phyloP scores from a whole-genome alignment of 2,797 vertebrate species.

The Dallia pectoralis region DNA sequence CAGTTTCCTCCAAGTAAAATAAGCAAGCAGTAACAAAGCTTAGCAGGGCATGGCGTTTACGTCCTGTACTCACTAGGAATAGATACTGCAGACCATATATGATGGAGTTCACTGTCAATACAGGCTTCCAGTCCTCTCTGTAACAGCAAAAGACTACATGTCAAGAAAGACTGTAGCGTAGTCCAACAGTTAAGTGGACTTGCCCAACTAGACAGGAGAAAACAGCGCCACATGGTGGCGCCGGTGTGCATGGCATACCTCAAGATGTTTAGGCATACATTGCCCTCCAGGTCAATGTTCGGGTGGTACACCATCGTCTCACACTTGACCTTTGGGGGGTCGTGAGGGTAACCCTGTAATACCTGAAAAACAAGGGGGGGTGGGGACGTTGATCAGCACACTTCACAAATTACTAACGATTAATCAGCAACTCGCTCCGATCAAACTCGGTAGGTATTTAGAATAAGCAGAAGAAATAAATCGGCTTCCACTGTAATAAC shows the following conservation, averaged over 20 bases:
- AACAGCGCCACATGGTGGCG: neutral
- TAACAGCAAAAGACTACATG: conserved; percentile 7
- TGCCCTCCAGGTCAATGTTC: conserved; percentile 97
- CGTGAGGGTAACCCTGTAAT: conserved; percentile 94
- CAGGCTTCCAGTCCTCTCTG: conserved; percentile 98
- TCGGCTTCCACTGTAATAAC: neutral
- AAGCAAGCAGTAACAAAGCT: neutral
- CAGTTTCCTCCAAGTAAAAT: neutral
- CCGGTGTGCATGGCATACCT: conserved; percentile 69
- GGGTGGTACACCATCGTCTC: conserved; percentile 98
- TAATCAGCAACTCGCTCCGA: neutral
- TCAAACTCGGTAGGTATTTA: neutral
- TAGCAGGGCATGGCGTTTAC: neutral
- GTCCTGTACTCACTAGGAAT: conserved; percentile 85
- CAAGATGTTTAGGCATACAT: conserved; percentile 97
- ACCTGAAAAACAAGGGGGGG: conserved; percentile 70
- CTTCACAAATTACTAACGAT: neutral
- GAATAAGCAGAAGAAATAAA: too few species aligned
- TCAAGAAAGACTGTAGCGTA: neutral
- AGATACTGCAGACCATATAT: conserved; percentile 98
- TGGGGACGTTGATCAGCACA: neutral
- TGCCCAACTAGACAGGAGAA: neutral
- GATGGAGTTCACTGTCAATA: conserved; percentile 96
- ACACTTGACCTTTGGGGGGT: conserved; percentile 96
- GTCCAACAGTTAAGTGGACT: too few species aligned